Conservation (phyloP, 1,140 invertebrate species). For the Cardiocondyla obscurior region DNA sequence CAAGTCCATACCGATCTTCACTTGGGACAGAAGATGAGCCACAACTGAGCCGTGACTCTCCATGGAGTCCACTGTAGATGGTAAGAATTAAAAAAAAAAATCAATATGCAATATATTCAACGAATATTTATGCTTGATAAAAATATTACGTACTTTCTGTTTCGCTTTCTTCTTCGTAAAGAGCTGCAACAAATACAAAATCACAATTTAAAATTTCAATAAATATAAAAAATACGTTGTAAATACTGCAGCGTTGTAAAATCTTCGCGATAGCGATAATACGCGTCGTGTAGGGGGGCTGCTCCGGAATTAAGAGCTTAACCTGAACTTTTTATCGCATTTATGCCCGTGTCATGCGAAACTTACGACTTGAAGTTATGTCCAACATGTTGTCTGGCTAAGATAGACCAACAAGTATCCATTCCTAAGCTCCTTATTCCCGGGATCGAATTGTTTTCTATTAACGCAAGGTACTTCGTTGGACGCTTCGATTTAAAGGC, state of each 20-base stretch:
- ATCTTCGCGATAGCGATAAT: not conserved
- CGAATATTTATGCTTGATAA: not conserved
- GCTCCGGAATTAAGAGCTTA: not conserved
- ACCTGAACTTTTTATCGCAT: slow-evolving; percentile 15
- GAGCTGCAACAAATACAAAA: slow-evolving; percentile 85
- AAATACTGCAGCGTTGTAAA: not conserved
- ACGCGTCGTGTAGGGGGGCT: not conserved
- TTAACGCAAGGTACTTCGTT: slow-evolving; percentile 25
- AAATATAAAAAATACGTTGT: not conserved
- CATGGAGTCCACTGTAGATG: slow-evolving; percentile 88
- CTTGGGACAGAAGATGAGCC: slow-evolving; percentile 96
- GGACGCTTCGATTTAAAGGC: not conserved
- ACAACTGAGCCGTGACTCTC: slow-evolving; percentile 98
- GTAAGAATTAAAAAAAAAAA: slow-evolving; percentile 42
- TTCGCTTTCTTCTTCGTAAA: slow-evolving; percentile 95
- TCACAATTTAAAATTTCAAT: not conserved
- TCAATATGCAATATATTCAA: slow-evolving; percentile 1
- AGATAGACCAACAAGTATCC: slow-evolving; percentile 72
- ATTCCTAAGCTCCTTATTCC: slow-evolving; percentile 71
- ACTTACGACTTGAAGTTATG: slow-evolving; percentile 76
- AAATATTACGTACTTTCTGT: slow-evolving; percentile 87
- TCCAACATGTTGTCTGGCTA: slow-evolving; percentile 72
- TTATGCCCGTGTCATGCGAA: not conserved
- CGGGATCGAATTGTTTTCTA: slow-evolving; percentile 24
- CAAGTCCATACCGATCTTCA: slow-evolving; percentile 99